Percentiles rank a stretch among this genome's conserved stretches.
phyloP scores from a whole-genome alignment of 2,888 invertebrate genomes.

The Phorcus lineatus region DNA sequence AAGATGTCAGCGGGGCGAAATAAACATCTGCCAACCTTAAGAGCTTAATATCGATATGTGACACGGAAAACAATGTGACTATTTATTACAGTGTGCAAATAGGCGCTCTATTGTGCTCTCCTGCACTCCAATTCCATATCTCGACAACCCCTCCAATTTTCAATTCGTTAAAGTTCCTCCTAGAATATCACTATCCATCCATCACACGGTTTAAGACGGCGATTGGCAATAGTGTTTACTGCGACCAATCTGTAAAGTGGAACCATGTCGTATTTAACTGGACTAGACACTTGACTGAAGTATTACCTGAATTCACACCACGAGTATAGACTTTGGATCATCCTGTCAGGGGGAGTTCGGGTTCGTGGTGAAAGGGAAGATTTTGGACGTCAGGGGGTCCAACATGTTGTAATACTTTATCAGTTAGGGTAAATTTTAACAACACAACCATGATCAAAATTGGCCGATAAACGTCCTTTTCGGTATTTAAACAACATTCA shows the following conservation, averaged over 20 bases:
- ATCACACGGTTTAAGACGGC: not conserved
- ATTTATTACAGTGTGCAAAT: slow-evolving; percentile 21
- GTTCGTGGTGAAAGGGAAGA: no score
- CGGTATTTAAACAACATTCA: no score
- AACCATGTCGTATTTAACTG: no score
- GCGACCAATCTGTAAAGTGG: slow-evolving; percentile 6
- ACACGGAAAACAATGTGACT: slow-evolving; percentile 19
- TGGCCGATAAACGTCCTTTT: no score
- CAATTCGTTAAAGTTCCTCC: slow-evolving; percentile 14
- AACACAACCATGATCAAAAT: no score
- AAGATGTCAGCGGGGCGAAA: not conserved
- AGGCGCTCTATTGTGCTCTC: not conserved
- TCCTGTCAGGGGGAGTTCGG: no score
- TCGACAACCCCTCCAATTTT: not conserved
- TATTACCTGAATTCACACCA: no score
- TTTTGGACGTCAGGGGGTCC: no score
- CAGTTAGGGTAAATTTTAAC: no score
- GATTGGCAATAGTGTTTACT: not conserved
- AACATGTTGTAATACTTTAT: no score
- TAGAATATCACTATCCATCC: not conserved
- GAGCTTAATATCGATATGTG: slow-evolving; percentile 22
- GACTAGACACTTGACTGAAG: no score
- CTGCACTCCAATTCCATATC: not conserved
- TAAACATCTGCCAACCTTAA: slow-evolving; percentile 15
- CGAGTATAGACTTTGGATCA: no score